A percentile compares a stretch with the other conserved stretches of the same genome.
Evolutionary conservation across 2,113 vertebrate species (phyloP).

Genomic region (Coptodon rendalli): DNA sequence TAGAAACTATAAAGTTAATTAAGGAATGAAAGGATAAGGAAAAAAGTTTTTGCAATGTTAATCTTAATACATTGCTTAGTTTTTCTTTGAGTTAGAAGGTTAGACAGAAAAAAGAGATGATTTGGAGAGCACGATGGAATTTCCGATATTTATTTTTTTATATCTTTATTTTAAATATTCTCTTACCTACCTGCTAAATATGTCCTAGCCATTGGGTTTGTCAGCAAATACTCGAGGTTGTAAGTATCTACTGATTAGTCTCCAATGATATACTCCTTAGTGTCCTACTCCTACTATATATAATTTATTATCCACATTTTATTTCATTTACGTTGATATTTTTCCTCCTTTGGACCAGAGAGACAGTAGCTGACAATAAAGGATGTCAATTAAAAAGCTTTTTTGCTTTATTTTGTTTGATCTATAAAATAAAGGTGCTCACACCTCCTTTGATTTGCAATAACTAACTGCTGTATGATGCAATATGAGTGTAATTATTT

Average conservation of each 20-base stretch:
- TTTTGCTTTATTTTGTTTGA: accelerated
- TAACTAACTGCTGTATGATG: background rate
- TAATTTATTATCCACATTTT: background rate
- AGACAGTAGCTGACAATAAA: background rate
- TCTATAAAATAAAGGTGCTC: background rate
- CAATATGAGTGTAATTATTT: background rate
- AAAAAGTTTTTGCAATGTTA: accelerated
- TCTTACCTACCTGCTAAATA: background rate
- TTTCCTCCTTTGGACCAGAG: background rate
- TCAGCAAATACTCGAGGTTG: background rate
- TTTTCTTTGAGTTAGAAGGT: accelerated
- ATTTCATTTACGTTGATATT: accelerated
- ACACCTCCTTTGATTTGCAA: background rate
- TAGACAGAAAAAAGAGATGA: background rate
- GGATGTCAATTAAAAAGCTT: accelerated
- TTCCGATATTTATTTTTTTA: background rate
- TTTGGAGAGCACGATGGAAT: accelerated
- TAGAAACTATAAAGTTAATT: constrained; percentile 22
- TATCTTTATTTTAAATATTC: background rate
- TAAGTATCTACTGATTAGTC: background rate
- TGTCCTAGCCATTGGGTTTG: background rate
- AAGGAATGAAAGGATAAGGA: background rate
- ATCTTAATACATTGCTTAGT: background rate
- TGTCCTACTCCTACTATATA: background rate
- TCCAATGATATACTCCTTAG: background rate